A percentile compares a stretch with the other conserved stretches of the same genome.
These are phyloP conservation scores for Psittacara wagleri DNA, from an alignment of 2,113 vertebrate species.

Conservation along the genomic window DNA sequence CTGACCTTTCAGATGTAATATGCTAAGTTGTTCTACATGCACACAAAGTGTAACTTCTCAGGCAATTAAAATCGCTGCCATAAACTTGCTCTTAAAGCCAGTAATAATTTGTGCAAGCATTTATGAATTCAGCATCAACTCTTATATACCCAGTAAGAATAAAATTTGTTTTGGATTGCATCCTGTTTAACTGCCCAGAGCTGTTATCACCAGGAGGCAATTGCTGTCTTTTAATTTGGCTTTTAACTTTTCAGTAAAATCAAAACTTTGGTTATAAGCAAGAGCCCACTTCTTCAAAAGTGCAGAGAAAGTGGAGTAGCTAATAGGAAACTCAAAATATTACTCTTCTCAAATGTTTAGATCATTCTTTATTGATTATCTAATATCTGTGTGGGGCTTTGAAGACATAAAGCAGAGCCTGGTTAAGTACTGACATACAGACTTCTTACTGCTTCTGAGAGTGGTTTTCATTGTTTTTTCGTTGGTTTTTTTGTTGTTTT, in stretches of 20 bases:
- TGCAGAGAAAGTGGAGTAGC: not conserved
- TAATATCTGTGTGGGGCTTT: not conserved
- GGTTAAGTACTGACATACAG: not conserved
- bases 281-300: not conserved
- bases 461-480: not conserved
- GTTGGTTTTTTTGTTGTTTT: too few relatives aligned
- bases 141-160: not conserved
- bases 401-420: not conserved
- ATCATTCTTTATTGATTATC: not conserved
- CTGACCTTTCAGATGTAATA: not conserved
- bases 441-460: not conserved
- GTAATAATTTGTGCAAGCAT: not conserved
- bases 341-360: not conserved
- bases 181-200: not conserved
- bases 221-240: not conserved
- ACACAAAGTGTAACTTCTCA: not conserved
- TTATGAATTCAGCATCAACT: not conserved
- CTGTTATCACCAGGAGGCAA: not conserved
- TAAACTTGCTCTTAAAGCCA: not conserved
- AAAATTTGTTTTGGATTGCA: too few relatives aligned
- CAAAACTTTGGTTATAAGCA: not conserved
- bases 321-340: not conserved
- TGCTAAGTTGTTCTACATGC: not conserved
- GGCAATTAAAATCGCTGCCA: not conserved
- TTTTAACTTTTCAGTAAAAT: not conserved